Base-by-base conservation (phyloP, 1,140 invertebrate genomes). In the Meloidogyne chitwoodi region DNA sequence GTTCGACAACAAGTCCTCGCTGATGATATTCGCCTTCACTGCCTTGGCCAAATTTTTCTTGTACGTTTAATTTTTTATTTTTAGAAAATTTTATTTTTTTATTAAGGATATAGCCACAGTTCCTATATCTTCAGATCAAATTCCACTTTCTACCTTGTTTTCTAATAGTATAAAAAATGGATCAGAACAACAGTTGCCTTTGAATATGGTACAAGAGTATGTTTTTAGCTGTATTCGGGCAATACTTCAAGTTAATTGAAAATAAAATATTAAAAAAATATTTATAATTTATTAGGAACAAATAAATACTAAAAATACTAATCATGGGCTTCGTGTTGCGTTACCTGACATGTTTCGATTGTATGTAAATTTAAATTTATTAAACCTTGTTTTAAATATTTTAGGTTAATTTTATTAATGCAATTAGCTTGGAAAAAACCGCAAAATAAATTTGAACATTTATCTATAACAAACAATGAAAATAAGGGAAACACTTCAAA, bases 141-240 rank as follows among this genome's bases (percentile, higher is more conserved):
- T 69, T 48, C 79, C 85, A 14, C 22, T 87, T 86, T 72, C 80
- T 79, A 16, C 44, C 6, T 56, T 56, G n/a, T 56, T 56, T 56
- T n/a, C 19, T 56, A 56, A 22, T 56, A 14, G 41, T 44, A n/a
- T 19, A 16, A 61, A 73, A 11, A 56, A 73, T 27, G 29, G 38
- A 22, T n/a, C 56, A n/a, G 71, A 73, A 64, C 71, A 73, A 12
- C 29, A 56, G 4, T 56, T 56, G 6, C 48, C 48, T 56, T 56
- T 86, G 3, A 82, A 75, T 31, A 79, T 79, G 5, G 80, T 85
- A 19, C 84, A 86, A 67, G 84, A 87, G 69, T 85, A 85, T 64
- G 62, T 87, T 63, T 34, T 86, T 6, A 83, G 84, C 41, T 77
- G 76, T 66, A 69, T 83, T 61, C 74, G 76, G 10, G 68, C 75